These are phyloP conservation scores for Lepetodrilus schrolli DNA, from an alignment of 2,888 invertebrate genomes.

Conservation along the genomic window DNA sequence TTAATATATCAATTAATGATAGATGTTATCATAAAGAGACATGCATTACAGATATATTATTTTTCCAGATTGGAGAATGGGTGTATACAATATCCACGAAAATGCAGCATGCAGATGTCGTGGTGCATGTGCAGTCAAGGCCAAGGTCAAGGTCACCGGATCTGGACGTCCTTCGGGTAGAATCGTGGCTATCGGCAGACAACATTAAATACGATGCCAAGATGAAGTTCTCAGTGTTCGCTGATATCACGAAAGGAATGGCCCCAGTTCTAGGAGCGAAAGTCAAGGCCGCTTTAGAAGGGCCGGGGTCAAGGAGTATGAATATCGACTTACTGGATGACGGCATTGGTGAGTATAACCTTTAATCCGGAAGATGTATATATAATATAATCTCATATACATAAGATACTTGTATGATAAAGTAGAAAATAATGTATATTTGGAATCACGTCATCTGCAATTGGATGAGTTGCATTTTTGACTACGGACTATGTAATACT, in stretches of 20 bases:
- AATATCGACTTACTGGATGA: constrained; percentile 41
- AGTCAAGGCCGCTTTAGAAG: constrained; percentile 43
- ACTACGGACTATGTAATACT: no score
- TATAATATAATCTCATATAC: no score
- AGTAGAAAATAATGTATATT: no score
- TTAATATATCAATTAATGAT: no score
- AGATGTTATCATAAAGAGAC: no score
- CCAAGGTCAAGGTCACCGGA: constrained; percentile 36
- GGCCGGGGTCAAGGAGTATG: constrained; percentile 35
- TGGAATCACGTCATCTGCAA: no score
- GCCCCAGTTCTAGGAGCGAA: constrained; percentile 45
- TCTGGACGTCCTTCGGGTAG: constrained; percentile 36
- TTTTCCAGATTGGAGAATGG: constrained; percentile 42
- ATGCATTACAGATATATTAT: no score
- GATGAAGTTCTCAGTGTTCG: constrained; percentile 40
- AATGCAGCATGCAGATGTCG: constrained; percentile 28
- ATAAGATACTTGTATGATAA: no score
- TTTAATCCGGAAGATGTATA: no score
- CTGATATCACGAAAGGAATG: constrained; percentile 41
- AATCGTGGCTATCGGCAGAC: constrained; percentile 33
- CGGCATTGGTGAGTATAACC: constrained; percentile 41
- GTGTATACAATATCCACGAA: constrained; percentile 38
- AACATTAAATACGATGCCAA: constrained; percentile 34
- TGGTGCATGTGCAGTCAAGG: constrained; percentile 41
- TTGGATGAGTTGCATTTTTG: no score